A percentile compares a stretch with the other conserved stretches of the same genome.
These are phyloP conservation scores for Drosophila meridionalis DNA, from an alignment of 2,888 invertebrate species.

Conservation along the genomic window DNA sequence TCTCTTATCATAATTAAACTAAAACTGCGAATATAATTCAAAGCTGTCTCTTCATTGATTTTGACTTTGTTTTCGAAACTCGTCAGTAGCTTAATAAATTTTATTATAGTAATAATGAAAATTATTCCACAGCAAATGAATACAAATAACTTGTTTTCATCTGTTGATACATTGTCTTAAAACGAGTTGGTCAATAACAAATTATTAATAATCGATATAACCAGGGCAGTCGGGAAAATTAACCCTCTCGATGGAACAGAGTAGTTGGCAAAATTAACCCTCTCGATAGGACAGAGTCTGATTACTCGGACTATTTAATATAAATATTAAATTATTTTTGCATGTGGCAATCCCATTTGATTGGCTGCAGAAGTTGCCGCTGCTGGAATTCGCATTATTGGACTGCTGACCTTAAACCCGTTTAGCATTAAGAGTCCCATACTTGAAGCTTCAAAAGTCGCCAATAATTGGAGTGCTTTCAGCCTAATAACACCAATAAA, in stretches of 20 bases:
- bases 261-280: background rate
- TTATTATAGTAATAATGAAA: no score
- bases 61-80: no score
- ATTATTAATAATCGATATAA: slow-evolving; percentile 38
- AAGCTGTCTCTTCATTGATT: no score
- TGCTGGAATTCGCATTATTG: slow-evolving; percentile 70
- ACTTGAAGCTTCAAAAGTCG: slow-evolving; percentile 50
- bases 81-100: no score
- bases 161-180: slow-evolving; percentile 48
- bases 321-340: background rate
- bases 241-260: background rate
- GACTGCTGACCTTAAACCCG: slow-evolving; percentile 77
- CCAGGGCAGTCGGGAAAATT: background rate
- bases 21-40: no score
- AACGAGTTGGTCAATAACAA: slow-evolving; percentile 52
- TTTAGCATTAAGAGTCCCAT: slow-evolving; percentile 68
- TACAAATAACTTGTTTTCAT: slow-evolving; percentile 49
- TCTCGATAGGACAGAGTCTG: background rate
- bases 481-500: slow-evolving; percentile 80
- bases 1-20: no score
- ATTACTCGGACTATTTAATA: background rate
- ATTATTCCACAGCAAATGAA: no score
- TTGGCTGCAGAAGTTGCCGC: slow-evolving; percentile 15
- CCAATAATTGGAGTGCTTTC: slow-evolving; percentile 74
- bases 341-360: slow-evolving; percentile 52